Base-by-base conservation (phyloP, 2,888 invertebrate species). In the Panzeria rudis region DNA sequence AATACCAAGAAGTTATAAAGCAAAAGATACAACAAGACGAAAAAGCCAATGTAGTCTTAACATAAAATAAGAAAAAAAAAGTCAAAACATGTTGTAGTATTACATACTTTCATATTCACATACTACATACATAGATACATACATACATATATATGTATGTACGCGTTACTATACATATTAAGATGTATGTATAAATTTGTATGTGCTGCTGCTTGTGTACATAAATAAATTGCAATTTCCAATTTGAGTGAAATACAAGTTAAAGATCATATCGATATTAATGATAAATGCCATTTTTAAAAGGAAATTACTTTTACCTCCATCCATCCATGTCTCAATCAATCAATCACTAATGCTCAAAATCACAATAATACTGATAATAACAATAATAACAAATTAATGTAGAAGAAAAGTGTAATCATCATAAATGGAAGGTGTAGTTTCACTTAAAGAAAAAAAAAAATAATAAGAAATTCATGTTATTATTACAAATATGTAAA, bases 221-320 rank as follows among this genome's bases (percentile, higher is more conserved):
- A 72, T 44, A 71, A 64, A 72, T 66, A 73, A 80, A 73, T 68
- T 77, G 82, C 82, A 83, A 77, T 76, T 47, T 82, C 13, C 20
- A 20, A 50, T 32, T 64, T 84, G 59, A 72, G 72, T 80, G 76
- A 84, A 84, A 80, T 72, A 84, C 72, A 72, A 84, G 72, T 77
- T 81, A 66, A 81, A 81, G 66, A 80, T 66, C 68, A 81, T 69
- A 61, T 79, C 56, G 76, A 77, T 77, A 66, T 83, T 64, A 69
- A 82, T 56, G 76, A 76, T 76, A 77, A 72, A 73, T 78, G 83
- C 66, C 56, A 73, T 73, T 80, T 64, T 72, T 66, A 66, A 81
- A 78, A 69, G 72, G 38, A 69, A 75, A 75, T 78, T 69, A 66
- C 73, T 83, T 83, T 83, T 83, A 72, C 73, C 83, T 76, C 29